Base-by-base conservation (phyloP, 2,888 invertebrate species). In the Hyposoter dolosus region DNA sequence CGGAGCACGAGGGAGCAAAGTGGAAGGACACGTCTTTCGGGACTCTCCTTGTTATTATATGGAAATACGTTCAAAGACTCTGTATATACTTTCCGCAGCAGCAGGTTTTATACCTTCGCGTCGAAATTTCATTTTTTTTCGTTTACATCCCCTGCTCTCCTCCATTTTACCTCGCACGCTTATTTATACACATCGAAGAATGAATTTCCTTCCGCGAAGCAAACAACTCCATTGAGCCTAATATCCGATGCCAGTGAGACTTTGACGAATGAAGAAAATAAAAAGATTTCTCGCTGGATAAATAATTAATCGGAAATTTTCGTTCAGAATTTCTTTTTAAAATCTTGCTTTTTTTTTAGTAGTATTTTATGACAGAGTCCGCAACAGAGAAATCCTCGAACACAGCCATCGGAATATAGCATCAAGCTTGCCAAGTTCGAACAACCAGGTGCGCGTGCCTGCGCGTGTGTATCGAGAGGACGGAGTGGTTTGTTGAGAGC, bases 41-140 rank as follows among this genome's bases (percentile, higher is more conserved):
- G 74, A 78, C 78, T 85, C 45, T 12, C 15, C 12, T 66, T 47
- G 68, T 75, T 84, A 60, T 71, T 53, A 17, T 17, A 35, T 65
- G 40, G 35, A 66, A n/a, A 66, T 19, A 35, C 23, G 28, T 60
- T 43, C 15, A 40, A 40, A 60, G 65, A 65, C 32, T 65, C 32
- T 35, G 32, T 35, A 32, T 15, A 32, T 15, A 15, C 63, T 15
- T 53, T 56, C 56, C n/a, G n/a, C n/a, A n/a, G 23, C 23, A 23
- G 5, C 35, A 35, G 35, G 5, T 35, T 40, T 9, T 40, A 40
- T 40, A 40, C 40, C 10, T 40, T 40, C 40, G 40, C 10, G 40
- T 23, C 23, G 23, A 60, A 15, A 28, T 60, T 28, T 12, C 15
- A 4, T 60, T 60, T 53, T 60, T 53, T 60, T 60, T 28, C 56